Base-by-base conservation (phyloP, 2,797 vertebrate genomes). In the Dryobates pubescens region DNA sequence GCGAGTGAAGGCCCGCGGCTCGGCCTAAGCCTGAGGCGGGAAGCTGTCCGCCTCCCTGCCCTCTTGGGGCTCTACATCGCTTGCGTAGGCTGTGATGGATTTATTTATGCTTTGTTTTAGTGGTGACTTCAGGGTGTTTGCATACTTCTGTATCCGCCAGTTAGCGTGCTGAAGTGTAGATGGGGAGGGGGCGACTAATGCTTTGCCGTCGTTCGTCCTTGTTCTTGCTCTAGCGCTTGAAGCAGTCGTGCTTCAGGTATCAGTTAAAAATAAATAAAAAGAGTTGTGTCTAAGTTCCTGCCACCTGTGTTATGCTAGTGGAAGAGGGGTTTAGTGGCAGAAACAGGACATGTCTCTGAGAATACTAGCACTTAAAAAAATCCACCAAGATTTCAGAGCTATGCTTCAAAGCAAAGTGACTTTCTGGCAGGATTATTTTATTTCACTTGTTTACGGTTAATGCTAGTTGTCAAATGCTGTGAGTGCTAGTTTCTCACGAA, bases 281-380 rank as follows among this genome's bases (percentile, higher is more conserved):
- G 24, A 27, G 22, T 3, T 11, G 22, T 4, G 2, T 0, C 3
- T 34, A 7, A 7, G 19, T 32, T n/a, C 1, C 4, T 38, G 13
- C 7, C 2, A 29, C 1, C 10, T 1, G 1, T 3, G 3, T 18
- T 6, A 0, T 13, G 20, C 9, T 1, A 3, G 20, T 2, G 41
- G 23, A 23, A 57, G 10, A 3, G 24, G 12, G 16, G 2, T 9
- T 17, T 6, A 0, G 49, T 7, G 54, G 10, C 1, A 0, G 24
- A 3, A 3, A 5, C 9, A 1, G 49, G 38, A 2, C 7, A 13
- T 13, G 0, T 6, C 3, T 45, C 4, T 1, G 26, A 3, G 57
- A 68, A 9, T 0, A 0, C 27, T 41, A 26, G 2, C 3, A 0
- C 3, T 20, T 13, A 0, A 0, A 13, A 18, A 12, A 18, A 38